phyloP scores from a whole-genome alignment of 2,888 invertebrate genomes.

The Agrotis clavis region DNA sequence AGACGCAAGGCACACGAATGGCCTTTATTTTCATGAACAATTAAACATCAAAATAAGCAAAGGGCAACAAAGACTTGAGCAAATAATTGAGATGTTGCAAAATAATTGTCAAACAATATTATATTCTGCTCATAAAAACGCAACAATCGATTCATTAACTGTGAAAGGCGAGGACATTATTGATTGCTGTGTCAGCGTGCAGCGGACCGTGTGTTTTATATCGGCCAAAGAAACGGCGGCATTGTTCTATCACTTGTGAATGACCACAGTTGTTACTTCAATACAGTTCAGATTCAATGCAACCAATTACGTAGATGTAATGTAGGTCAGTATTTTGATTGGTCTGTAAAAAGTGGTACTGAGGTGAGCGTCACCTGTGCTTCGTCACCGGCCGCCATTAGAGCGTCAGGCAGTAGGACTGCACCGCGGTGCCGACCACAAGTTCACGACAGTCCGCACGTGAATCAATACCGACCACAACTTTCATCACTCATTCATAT shows the following conservation, averaged over 20 bases:
- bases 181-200: constrained; percentile 53
- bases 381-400: constrained; percentile 5
- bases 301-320: constrained; percentile 46
- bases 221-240: constrained; percentile 27
- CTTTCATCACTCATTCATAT: constrained; percentile 50
- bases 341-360: constrained; percentile 22
- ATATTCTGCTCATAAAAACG: constrained; percentile 24
- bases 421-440: not conserved
- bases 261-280: constrained; percentile 39
- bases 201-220: constrained; percentile 34
- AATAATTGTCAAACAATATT: constrained; percentile 27
- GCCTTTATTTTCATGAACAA: not conserved
- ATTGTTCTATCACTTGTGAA: constrained; percentile 33
- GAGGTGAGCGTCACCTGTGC: constrained; percentile 1
- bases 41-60: not conserved
- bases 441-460: not conserved
- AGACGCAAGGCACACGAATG: not conserved
- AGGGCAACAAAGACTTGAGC: not conserved
- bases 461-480: constrained; percentile 38
- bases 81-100: constrained; percentile 23
- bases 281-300: constrained; percentile 37
- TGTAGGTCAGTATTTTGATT: constrained; percentile 55
- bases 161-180: constrained; percentile 59
- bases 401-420: constrained; percentile 20
- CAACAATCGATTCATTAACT: constrained; percentile 38